phyloP scores from a whole-genome alignment of 1,140 invertebrate genomes.

The Himalopsyche phryganea region DNA sequence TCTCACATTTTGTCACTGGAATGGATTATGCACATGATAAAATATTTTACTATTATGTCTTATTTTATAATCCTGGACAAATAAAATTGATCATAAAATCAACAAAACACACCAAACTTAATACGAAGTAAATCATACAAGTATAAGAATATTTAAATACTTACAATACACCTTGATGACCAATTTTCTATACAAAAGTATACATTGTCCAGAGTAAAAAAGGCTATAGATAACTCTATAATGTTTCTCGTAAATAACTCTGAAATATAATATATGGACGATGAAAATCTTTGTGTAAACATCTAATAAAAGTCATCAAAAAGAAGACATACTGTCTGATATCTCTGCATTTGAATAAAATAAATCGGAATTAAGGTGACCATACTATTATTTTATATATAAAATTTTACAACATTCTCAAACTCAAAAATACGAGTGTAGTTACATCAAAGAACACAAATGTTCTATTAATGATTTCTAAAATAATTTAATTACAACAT shows the following conservation, averaged over 20 bases:
- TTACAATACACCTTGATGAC: not conserved
- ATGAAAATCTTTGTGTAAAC: constrained; percentile 29
- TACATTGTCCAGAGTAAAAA: no score
- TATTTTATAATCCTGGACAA: no score
- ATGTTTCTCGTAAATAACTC: constrained; percentile 17
- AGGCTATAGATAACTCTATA: no score
- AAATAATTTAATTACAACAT: no score
- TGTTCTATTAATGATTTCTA: no score
- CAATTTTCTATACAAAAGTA: not conserved
- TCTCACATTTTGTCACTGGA: no score
- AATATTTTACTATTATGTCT: no score
- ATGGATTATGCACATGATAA: no score
- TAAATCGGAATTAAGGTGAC: constrained; percentile 17
- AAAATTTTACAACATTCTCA: not conserved
- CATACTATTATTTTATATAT: not conserved
- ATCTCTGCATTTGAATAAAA: constrained; percentile 22
- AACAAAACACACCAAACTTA: not conserved
- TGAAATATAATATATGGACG: constrained; percentile 17
- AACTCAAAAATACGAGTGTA: not conserved
- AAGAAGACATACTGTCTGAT: constrained; percentile 3
- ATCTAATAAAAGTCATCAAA: constrained; percentile 16
- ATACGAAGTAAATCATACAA: not conserved
- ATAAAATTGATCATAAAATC: no score
- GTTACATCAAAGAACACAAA: constrained; percentile 2
- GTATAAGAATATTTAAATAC: not conserved